Evolutionary conservation across 2,888 invertebrate species (phyloP).

Genomic region (Lasioglossum calceatum): DNA sequence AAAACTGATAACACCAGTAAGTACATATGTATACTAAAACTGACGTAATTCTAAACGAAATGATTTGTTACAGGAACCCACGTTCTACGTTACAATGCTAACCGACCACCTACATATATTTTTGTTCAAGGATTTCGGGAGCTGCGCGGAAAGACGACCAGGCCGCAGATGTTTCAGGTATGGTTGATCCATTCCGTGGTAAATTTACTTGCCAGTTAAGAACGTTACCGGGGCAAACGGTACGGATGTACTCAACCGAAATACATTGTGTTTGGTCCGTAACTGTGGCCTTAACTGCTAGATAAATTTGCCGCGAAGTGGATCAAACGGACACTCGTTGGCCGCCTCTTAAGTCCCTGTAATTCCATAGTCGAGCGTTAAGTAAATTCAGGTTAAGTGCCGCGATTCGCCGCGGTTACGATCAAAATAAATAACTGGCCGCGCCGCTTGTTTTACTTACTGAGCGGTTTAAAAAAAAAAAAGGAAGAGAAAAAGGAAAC

Average conservation of each 20-base stretch:
- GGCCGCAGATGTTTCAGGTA: slow-evolving; percentile 25
- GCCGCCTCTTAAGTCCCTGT: slow-evolving; percentile 29
- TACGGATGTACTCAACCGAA: slow-evolving; percentile 42
- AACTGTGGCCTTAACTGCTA: slow-evolving; percentile 56
- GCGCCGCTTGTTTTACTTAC: not conserved
- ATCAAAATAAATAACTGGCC: slow-evolving; percentile 30
- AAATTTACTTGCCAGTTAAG: slow-evolving; percentile 53
- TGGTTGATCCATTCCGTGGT: slow-evolving; percentile 45
- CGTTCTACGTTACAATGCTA: not conserved
- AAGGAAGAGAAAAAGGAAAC: too few species aligned
- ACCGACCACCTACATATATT: not conserved
- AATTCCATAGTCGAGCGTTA: slow-evolving; percentile 39
- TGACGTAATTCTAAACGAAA: not conserved
- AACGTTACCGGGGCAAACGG: slow-evolving; percentile 41
- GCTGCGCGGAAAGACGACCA: not conserved
- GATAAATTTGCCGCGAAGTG: slow-evolving; percentile 57
- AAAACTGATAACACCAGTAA: too few species aligned
- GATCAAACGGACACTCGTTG: slow-evolving; percentile 54
- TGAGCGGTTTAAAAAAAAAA: not conserved
- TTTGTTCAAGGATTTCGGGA: not conserved
- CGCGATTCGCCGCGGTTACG: not conserved
- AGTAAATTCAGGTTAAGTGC: slow-evolving; percentile 38
- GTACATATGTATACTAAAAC: too few species aligned
- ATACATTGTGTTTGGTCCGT: slow-evolving; percentile 57
- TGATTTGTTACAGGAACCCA: not conserved